Conservation (phyloP, 1,140 invertebrate genomes). For the Heterodera carotae region DNA sequence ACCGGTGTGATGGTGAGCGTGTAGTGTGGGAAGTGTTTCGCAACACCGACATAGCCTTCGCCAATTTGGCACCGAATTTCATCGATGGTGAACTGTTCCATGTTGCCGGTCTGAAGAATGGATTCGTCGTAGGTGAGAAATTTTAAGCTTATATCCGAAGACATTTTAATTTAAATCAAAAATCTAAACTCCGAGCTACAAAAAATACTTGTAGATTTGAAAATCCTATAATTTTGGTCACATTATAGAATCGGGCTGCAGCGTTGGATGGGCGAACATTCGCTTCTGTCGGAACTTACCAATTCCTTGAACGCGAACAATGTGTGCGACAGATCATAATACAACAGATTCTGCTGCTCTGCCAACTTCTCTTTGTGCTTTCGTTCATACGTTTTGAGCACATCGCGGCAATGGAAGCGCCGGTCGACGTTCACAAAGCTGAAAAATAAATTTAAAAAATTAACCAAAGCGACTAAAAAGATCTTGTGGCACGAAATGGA, state of each 20-base stretch:
- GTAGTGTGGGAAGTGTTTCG: background rate
- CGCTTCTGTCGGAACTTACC: background rate
- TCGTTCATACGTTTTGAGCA: background rate
- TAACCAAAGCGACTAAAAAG: no score
- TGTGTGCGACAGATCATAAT: conserved; percentile 29
- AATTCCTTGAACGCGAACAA: conserved; percentile 23
- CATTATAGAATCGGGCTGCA: background rate
- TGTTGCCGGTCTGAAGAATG: background rate
- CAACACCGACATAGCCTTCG: no score
- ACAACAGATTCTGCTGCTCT: background rate
- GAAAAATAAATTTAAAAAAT: background rate
- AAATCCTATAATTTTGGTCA: no score
- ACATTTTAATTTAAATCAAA: no score
- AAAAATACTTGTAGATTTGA: no score
- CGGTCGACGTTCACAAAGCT: background rate
- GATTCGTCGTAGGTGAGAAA: no score
- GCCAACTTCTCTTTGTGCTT: background rate
- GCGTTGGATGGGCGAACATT: background rate
- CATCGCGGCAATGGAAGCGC: background rate
- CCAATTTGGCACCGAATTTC: conserved; percentile 10
- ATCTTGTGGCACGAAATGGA: no score
- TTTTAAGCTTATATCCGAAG: conserved; percentile 7
- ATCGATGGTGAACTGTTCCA: background rate
- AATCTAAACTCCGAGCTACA: no score
- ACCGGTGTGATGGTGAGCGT: conserved; percentile 8